Base-by-base conservation (phyloP, 2,888 invertebrate species). In the Eutolmus rufibarbis region DNA sequence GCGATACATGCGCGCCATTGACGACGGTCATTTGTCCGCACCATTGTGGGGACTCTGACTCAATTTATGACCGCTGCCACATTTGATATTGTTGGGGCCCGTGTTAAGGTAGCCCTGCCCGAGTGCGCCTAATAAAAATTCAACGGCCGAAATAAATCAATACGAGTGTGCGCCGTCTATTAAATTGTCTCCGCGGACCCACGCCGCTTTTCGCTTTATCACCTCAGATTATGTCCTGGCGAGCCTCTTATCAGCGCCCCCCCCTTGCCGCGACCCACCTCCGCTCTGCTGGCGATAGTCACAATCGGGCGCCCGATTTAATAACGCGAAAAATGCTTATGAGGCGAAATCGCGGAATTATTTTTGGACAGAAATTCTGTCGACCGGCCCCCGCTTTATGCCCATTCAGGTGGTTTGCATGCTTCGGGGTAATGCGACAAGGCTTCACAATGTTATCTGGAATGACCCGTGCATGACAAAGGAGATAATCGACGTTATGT, bases 1-100 rank as follows among this genome's bases (percentile, higher is more conserved):
- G 82, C 31, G 66, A 56, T 57, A 28, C 82, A 66, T 82, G 57
- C 51, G 57, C 37, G 82, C 82, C 66, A 57, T 37, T 82, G 57
- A 82, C 82, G 56, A 57, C 82, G 82, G 57, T 82, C 82, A 82
- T 82, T 82, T 82, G 56, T 82, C 51, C 82, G 57, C 82, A 82
- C 82, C 19, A 82, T 82, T 82, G 82, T 82, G 82, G 28, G 34
- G 34, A 57, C n/a, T 19, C 19, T 7, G 46, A 7, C 57, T 57
- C 57, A 34, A 82, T 82, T 51, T 82, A 82, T 82, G 82, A 37
- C n/a, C 37, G 19, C 66, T 82, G 82, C 66, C 82, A 82, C 82
- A 82, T 82, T 82, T 82, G 57, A 57, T 51, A 82, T 56, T 66
- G 66, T 82, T 82, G 66, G 28, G 66, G 14, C 82, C 51, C 66